Base-by-base conservation (phyloP, 64 coral and sea anemone species). In the Pocillopora verrucosa region DNA sequence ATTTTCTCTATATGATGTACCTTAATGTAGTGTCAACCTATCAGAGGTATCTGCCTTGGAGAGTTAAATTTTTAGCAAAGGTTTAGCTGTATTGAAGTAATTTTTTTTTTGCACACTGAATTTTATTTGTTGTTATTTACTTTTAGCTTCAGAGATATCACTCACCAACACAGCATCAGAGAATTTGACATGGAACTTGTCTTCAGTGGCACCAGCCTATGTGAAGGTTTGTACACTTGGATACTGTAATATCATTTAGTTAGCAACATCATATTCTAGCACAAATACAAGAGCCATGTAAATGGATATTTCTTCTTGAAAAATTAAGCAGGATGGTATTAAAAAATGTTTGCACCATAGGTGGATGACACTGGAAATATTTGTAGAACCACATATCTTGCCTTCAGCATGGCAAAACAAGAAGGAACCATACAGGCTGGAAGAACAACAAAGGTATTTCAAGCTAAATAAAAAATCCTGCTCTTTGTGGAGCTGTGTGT, bases 181-280 rank as follows among this genome's bases (percentile, higher is more conserved):
- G 16, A 73, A 76, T 22, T 26, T 94, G 37, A 92, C 72, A 45
- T 98, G 96, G 96, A 94, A 98, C 82, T 74, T 98, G 20, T 94
- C 90, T 2, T 98, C 96, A 16, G 93, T 98, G 26, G 96, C 96
- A 36, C 96, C 96, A 77, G 96, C 93, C 16, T 98, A 98, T 94
- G 93, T 94, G 4, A 98, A 98, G 96, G 96, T 98, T 65, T 88
- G 91, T 59, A 60, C 19, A 6, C 35, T 58, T 19, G 36, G 62
- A 10, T 37, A 61, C 36, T 30, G 80, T 56, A 9, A 4, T 51
- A 51, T 51, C 41, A 51, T 51, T 51, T 51, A 4, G 7, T 3
- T 51, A 51, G 41, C 41, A 51, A 51, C 41, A 51, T 51, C 7
- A 7, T 51, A 51, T 51, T 51, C 41, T 51, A 51, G 41, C 41